These are phyloP conservation scores for Conops quadrifasciatus DNA, from an alignment of 2,888 invertebrate species.

Conservation along the genomic window DNA sequence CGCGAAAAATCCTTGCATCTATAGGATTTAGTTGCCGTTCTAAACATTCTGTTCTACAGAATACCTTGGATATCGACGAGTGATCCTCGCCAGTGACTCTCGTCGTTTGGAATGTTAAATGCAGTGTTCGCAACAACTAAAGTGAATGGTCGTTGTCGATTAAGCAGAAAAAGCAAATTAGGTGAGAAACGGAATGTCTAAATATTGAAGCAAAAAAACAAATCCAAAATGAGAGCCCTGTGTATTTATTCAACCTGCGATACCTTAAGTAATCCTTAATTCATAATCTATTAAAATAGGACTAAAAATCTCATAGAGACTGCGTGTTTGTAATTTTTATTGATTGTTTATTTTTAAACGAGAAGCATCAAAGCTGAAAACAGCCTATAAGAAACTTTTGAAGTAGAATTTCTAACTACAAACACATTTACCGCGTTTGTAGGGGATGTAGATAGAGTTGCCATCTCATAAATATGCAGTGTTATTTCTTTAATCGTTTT, in stretches of 20 bases:
- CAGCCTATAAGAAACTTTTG: not conserved
- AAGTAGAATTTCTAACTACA: not conserved
- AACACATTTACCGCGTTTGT: conserved; percentile 6
- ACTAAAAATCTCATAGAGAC: no score
- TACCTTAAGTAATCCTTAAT: no score
- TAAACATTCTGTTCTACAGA: not conserved
- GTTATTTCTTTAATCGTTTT: not conserved
- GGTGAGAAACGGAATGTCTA: conserved; percentile 26
- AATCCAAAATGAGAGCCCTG: no score
- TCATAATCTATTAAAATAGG: no score
- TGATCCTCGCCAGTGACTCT: conserved; percentile 34
- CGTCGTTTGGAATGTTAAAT: conserved; percentile 65
- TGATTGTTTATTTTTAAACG: no score
- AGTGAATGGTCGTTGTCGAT: conserved; percentile 59
- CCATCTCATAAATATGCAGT: not conserved
- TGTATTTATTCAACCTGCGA: no score
- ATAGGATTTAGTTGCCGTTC: conserved; percentile 11
- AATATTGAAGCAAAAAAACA: no score
- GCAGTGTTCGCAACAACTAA: conserved; percentile 62
- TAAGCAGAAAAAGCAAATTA: conserved; percentile 44
- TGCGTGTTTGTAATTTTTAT: no score
- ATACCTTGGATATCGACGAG: conserved; percentile 42
- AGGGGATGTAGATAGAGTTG: conserved; percentile 3
- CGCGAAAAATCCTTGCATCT: conserved; percentile 18
- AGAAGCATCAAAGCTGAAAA: no score